Base-by-base conservation (phyloP, 2,888 invertebrate genomes). In the Blomia tropicalis region DNA sequence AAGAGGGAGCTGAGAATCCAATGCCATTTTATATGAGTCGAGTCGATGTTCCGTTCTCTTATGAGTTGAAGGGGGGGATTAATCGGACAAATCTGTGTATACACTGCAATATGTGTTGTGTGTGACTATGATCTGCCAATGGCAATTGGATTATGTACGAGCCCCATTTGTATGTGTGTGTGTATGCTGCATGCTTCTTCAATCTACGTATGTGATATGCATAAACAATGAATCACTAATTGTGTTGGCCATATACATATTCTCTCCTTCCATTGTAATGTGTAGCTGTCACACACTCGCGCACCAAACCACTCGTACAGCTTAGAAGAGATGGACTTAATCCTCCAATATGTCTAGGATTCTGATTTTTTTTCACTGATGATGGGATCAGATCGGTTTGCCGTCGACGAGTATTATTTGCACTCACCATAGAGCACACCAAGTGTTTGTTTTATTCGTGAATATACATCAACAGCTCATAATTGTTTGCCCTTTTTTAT, bases 381-480 rank as follows among this genome's bases (percentile, higher is more conserved):
- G 51, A 47, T 11, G 7, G 22, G 27, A 7, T 25, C 51, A 25
- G 51, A 11, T 7, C 51, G 22, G 51, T 47, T n/a, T n/a, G n/a
- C n/a, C n/a, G n/a, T n/a, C n/a, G n/a, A n/a, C n/a, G n/a, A n/a
- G n/a, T n/a, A n/a, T n/a, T n/a, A n/a, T n/a, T n/a, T n/a, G n/a
- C n/a, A n/a, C n/a, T n/a, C n/a, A n/a, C n/a, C n/a, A n/a, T n/a
- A n/a, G n/a, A n/a, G n/a, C n/a, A n/a, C n/a, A n/a, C 51, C 7
- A n/a, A 25, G 51, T 47, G 51, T 47, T 47, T 47, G 51, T 47
- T 47, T 47, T 47, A 47, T 27, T 47, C 51, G 51, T 11, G n/a
- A 47, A n/a, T n/a, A n/a, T n/a, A 47, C 51, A 47, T 47, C 51
- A 47, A 47, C 51, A 47, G 51, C 51, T 47, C 51, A n/a, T 47